Percentiles rank a stretch among this genome's conserved stretches.
Conservation (phyloP, 2,113 vertebrate species). For the Perca fluviatilis region DNA sequence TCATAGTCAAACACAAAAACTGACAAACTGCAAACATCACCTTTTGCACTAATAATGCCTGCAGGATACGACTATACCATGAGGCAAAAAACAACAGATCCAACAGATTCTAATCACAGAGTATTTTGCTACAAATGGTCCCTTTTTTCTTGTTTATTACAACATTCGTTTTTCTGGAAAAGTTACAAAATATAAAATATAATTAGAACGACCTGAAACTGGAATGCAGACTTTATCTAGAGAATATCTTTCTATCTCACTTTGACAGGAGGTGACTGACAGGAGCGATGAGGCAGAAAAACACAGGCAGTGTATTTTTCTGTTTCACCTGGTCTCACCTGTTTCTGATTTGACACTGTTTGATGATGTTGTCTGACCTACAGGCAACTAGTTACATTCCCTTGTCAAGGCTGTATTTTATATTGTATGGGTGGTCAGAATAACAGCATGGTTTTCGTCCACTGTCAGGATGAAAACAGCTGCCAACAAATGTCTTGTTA, state of each 20-base stretch:
- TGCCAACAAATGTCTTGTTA: slow-evolving; percentile 45
- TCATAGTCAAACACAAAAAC: not conserved
- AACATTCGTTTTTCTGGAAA: not conserved
- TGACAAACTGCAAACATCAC: not conserved
- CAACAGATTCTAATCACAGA: not conserved
- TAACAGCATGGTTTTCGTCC: not conserved
- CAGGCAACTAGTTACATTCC: not conserved
- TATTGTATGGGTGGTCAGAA: not conserved
- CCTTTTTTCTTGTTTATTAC: slow-evolving; percentile 5
- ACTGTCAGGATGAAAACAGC: slow-evolving; percentile 2
- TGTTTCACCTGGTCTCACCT: slow-evolving; percentile 18
- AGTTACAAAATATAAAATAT: not conserved
- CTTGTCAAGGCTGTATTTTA: slow-evolving; percentile 16
- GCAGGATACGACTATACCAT: not conserved
- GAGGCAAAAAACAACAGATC: slow-evolving; percentile 1
- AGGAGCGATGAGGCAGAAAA: slow-evolving; percentile 19
- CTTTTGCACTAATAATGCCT: not conserved
- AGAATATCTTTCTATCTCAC: not conserved
- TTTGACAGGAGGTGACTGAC: slow-evolving; percentile 16
- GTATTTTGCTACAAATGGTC: not conserved
- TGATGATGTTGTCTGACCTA: not conserved
- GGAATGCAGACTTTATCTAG: not conserved
- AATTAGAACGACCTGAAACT: not conserved
- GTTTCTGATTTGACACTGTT: slow-evolving; percentile 4
- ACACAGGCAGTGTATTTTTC: not conserved